Base-by-base conservation (phyloP, 1,140 invertebrate genomes). In the Cydia splendana region DNA sequence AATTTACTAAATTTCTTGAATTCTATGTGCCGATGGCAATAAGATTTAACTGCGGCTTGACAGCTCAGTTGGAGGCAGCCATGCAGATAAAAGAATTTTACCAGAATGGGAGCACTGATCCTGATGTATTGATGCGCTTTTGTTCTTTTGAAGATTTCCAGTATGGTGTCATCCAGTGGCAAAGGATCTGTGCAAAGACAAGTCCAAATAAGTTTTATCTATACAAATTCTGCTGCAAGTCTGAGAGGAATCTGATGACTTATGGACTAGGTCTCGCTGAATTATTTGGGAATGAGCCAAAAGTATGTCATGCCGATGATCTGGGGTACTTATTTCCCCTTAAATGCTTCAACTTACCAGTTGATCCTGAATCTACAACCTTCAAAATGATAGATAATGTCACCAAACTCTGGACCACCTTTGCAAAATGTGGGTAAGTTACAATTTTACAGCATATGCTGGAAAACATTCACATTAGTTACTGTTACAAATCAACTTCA, bases 361-460 rank as follows among this genome's bases (percentile, higher is more conserved):
- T 86, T 10, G 79, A 83, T 28, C 75, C 74, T 5, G 34, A 79
- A 24, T 84, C 84, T 0, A 73, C 74, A 34, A 65, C 65, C 7
- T 86, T 81, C 53, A 74, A 80, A 65, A 82, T 87, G 80, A 79
- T 90, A 0, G 77, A 88, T 6, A 76, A 78, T 48, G 65, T 86
- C 1, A 84, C 82, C 4, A 82, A 74, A 34, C 62, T 89, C 7
- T 88, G 87, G 87, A 88, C 86, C 0, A 85, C 88, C 51, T 88
- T 89, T 67, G 87, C 86, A 12, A 89, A 87, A 81, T 84, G 74
- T 20, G 85, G 85, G 86, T 88, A 82, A 78, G 81, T 77, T 42
- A 42, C 7, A 42, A 42, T 42, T n/a, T n/a, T n/a, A n/a, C n/a
- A n/a, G n/a, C 3, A 42, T 9, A 42, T 42, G 38, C 2, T 65